Percentiles rank a stretch among this genome's conserved stretches.
Conservation (phyloP, 2,888 invertebrate genomes). For the Frankliniella intonsa region DNA sequence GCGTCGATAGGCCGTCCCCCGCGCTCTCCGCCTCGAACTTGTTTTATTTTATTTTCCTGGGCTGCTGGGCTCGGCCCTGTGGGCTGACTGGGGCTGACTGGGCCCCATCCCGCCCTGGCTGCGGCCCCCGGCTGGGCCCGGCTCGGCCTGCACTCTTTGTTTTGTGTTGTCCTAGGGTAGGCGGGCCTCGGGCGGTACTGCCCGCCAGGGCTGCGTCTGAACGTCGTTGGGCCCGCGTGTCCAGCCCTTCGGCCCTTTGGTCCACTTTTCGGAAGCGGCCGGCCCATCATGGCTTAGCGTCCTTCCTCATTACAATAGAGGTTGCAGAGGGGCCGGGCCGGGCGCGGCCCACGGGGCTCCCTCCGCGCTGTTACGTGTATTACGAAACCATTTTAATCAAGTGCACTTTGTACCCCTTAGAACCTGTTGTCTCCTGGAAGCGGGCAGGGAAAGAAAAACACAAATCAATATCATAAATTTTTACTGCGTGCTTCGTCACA, state of each 20-base stretch:
- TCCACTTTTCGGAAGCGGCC: too few species aligned
- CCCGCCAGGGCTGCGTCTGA: background rate
- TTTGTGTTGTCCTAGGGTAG: constrained; percentile 22
- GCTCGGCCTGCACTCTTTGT: background rate
- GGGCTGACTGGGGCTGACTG: background rate
- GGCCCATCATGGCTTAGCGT: background rate
- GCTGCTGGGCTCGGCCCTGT: too few species aligned
- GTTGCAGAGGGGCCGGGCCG: background rate
- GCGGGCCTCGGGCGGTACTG: background rate
- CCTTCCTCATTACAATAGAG: background rate
- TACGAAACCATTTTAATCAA: too few species aligned
- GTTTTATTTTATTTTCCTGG: too few species aligned
- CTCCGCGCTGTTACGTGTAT: too few species aligned
- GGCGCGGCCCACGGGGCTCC: background rate
- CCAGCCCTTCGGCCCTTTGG: background rate
- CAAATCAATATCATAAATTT: too few species aligned
- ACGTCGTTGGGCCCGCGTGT: background rate
- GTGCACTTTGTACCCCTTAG: too few species aligned
- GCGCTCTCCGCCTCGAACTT: too few species aligned
- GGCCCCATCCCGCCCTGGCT: background rate
- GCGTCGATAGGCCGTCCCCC: too few species aligned
- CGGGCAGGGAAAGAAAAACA: too few species aligned
- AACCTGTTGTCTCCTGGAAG: too few species aligned
- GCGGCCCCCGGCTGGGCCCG: background rate
- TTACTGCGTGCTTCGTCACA: too few species aligned